Percentiles rank a stretch among this genome's conserved stretches.
These are phyloP conservation scores for Orycteropus afer DNA, from an alignment of 2,113 vertebrate genomes.

Conservation along the genomic window DNA sequence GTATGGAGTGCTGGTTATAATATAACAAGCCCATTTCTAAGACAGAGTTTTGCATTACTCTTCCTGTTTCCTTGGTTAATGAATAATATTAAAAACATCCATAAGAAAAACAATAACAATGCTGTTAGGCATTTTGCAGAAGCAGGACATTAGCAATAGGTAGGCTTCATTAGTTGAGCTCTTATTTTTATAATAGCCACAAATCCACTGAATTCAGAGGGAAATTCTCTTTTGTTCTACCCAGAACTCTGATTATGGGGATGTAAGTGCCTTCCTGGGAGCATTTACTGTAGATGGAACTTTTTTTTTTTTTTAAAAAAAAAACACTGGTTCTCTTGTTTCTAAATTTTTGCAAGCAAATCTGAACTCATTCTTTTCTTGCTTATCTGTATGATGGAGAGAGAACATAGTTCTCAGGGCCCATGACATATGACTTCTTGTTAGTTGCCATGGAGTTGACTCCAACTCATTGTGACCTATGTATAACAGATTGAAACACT, in stretches of 20 bases:
- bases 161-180: not conserved
- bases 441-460: too few relatives aligned
- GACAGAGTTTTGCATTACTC: constrained; percentile 4
- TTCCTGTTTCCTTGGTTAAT: not conserved
- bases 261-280: not conserved
- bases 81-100: constrained; percentile 22
- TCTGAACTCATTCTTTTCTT: not conserved
- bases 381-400: not conserved
- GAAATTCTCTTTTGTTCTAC: not conserved
- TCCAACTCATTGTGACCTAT: too few relatives aligned
- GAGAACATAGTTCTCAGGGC: not conserved
- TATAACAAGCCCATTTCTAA: not conserved
- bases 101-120: constrained; percentile 1
- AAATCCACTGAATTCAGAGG: not conserved
- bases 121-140: not conserved
- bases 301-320: too few relatives aligned
- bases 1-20: not conserved
- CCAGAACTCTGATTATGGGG: not conserved
- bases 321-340: not conserved
- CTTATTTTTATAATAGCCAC: not conserved
- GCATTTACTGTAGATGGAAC: not conserved
- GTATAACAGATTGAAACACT: too few relatives aligned
- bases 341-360: not conserved
- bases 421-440: not conserved
- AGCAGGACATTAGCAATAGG: not conserved